Base-by-base conservation (phyloP, 1,140 invertebrate genomes). In the Aphelenchoides besseyi region DNA sequence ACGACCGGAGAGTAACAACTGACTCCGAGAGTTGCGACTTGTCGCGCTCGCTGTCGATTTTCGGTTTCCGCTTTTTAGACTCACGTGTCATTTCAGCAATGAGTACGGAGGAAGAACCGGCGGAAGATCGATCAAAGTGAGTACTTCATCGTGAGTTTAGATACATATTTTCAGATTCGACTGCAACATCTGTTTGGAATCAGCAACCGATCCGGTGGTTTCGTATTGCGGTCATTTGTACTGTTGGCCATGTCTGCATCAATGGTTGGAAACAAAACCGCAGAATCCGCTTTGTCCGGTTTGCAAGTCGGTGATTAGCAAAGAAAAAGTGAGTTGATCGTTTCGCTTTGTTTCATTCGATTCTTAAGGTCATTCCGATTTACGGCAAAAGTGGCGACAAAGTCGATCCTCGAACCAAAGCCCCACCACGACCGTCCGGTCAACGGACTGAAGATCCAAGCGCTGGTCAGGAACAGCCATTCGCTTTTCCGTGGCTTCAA, bases 221-320 rank as follows among this genome's bases (percentile, higher is more conserved):
- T 97, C 93, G 85, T 90, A 96, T 89, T 99, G 96, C 86, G 96
- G 96, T 12, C 96, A 99, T 88, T 88, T 99, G 61, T 98, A 98
- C 88, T 99, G 96, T 85, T 99, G 97, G 97, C 95, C 96, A 2
- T 99, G 97, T 85, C 87, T 99, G 62, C 94, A 98, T 62, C 77
- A 76, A 82, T 99, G 97, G 97, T 86, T 99, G 68, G 92, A 98
- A 86, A 98, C 94, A 30, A 87, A 93, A 73, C 92, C 94, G 0
- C 91, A 90, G 76, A 88, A 91, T 69, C 94, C 95, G 85, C 90
- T 95, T n/a, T 99, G 97, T 86, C 97, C 97, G 9, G 97, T 99
- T 1, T 99, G 97, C 86, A 99, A 99, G 88, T 93, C 95, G 53
- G 93, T 92, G 12, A 97, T 98, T 70, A 93, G 92, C 80, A 91